Evolutionary conservation across 2,797 vertebrate genomes (phyloP).

Genomic region (Meda fulgida): DNA sequence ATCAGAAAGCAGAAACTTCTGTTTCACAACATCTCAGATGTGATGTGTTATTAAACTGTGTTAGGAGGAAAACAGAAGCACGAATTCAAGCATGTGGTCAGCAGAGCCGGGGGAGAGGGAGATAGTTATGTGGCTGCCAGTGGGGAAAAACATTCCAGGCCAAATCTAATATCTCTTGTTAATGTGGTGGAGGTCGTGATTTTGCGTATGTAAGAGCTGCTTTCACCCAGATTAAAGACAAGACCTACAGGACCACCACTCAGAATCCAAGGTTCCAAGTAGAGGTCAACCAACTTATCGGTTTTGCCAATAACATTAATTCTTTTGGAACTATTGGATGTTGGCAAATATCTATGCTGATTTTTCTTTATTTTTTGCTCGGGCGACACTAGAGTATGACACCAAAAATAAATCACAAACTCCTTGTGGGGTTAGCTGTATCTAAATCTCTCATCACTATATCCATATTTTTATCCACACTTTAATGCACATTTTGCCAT

Average conservation of each 20-base stretch:
- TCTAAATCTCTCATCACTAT: neutral
- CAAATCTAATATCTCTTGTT: slow-evolving; percentile 23
- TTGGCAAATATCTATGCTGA: neutral
- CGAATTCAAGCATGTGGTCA: slow-evolving; percentile 35
- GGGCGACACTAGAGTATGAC: neutral
- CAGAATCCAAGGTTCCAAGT: neutral
- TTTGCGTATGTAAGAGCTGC: neutral
- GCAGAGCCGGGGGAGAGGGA: neutral
- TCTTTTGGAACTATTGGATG: neutral
- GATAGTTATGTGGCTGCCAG: neutral
- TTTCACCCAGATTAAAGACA: slow-evolving; percentile 5
- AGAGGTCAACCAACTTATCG: neutral
- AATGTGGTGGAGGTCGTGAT: neutral
- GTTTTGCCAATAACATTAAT: neutral
- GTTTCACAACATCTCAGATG: slow-evolving; percentile 35
- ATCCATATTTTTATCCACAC: neutral
- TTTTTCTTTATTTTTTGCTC: neutral
- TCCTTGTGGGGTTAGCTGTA: neutral
- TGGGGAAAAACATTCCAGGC: slow-evolving; percentile 24
- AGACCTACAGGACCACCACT: neutral
- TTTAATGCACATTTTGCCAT: neutral
- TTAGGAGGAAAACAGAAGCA: slow-evolving; percentile 39
- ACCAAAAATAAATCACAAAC: neutral
- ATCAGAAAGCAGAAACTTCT: slow-evolving; percentile 42
- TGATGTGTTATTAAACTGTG: slow-evolving; percentile 24